Base-by-base conservation (phyloP, 92 coral and sea anemone species). In the Umimayanthus chanpuru region DNA sequence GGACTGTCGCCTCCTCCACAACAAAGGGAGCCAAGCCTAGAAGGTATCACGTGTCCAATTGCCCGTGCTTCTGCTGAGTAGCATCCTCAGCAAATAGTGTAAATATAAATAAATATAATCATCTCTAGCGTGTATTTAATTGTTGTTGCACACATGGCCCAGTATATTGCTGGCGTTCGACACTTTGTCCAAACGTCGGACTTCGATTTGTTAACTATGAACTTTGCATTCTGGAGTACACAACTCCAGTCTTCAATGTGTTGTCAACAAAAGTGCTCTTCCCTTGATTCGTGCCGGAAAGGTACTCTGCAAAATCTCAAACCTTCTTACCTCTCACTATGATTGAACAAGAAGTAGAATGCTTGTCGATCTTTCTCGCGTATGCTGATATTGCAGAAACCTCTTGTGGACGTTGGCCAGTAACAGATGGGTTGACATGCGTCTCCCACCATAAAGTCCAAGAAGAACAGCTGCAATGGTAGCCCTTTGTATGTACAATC, bases 81-180 rank as follows among this genome's bases (percentile, higher is more conserved):
- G 1, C 36, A 32, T 32, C 36, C 36, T 32, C 36, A 32, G 36
- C 36, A 32, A 32, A 32, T 32, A 32, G 0, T 32, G 0, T 32
- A 32, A 32, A 32, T 32, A 32, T 32, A 32, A 32, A 32, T 32
- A 32, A 32, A 32, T 32, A 47, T 11, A 47, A 1, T 47, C 10
- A 47, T 47, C 11, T 47, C 50, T 47, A 47, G 50, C 50, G 50
- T 47, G 50, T 11, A 7, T 47, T 47, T 11, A 47, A 47, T 11
- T 32, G 1, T 47, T 47, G 89, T 91, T 79, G 91, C 93, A 91
- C 58, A 39, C 73, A 18, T 79, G 91, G 25, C 93, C 91, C 30
- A 91, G 93, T 56, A 84, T 44, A 71, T 91, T 91, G 82, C 80
- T 76, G 29, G 89, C 81, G 50, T 88, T 91, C 53, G 74, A 82